Evolutionary conservation across 2,888 invertebrate species (phyloP), one percentile per base, ranked within the genome.

Genomic region (Argyresthia goedartella): DNA sequence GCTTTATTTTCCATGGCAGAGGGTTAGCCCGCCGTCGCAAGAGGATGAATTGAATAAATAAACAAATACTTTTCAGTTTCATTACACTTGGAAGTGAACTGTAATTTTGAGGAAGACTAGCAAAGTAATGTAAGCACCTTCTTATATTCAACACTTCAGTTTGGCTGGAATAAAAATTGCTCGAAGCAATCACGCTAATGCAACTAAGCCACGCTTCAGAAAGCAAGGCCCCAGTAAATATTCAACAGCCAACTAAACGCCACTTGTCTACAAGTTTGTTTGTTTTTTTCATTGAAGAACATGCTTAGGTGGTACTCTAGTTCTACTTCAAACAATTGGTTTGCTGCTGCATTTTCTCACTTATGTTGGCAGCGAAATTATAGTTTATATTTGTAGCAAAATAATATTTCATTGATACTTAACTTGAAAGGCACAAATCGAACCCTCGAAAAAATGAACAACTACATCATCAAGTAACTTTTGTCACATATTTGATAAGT

Each of bases 161-260:
- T n/a, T 14, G 13, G 25, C 10, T 41, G 25, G 61, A 56, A 59
- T 59, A 64, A 64, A 68, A 67, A 67, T 64, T 60, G 60, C 61
- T 63, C 66, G 59, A 62, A 64, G 67, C 66, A 68, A 73, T 69
- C 67, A 66, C 59, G 61, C 61, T 70, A 73, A 72, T 73, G 72
- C 71, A 70, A 69, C 66, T 64, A 66, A 66, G 65, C 64, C 61
- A 63, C 60, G 58, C 55, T 39, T 3, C 8, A 39, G 39, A 39
- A 39, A 4, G 25, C 6, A 25, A 25, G 25, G 25, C 25, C 25
- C 25, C 25, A 25, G 39, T 39, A 11, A 39, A 39, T 39, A 39
- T 39, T 39, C 39, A 39, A 39, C 39, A n/a, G 39, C 9, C 9
- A 39, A n/a, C 10, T 39, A n/a, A 39, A n/a, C 39, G 39, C 39